Percentiles rank a stretch among this genome's conserved stretches.
Conservation (phyloP, 2,113 vertebrate species). For the Paratilapia polleni region DNA sequence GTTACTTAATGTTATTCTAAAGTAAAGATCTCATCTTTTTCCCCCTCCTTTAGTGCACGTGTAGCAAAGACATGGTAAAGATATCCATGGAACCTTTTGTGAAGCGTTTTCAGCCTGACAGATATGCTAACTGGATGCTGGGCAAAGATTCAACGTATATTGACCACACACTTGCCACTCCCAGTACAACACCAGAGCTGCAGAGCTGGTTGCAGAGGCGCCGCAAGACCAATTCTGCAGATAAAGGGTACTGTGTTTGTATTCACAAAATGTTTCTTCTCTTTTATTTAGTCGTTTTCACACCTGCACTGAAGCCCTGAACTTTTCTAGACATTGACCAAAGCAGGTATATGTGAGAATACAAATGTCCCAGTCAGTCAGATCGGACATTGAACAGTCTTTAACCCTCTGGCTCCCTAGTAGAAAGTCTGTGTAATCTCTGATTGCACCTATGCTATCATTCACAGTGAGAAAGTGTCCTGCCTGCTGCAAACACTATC, state of each 20-base stretch:
- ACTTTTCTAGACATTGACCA: neutral
- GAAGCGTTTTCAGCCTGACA: slow-evolving; percentile 94
- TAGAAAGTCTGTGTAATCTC: neutral
- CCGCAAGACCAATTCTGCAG: slow-evolving; percentile 75
- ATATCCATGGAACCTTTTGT: slow-evolving; percentile 99
- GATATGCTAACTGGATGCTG: slow-evolving; percentile 92
- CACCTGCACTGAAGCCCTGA: neutral
- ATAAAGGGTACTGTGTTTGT: slow-evolving; percentile 78
- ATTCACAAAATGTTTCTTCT: neutral
- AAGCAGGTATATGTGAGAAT: neutral
- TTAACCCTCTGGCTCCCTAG: neutral
- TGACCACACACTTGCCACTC: slow-evolving; percentile 92
- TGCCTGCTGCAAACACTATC: neutral
- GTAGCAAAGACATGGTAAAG: slow-evolving; percentile 96
- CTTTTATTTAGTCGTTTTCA: neutral
- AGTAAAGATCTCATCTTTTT: neutral
- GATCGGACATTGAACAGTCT: neutral
- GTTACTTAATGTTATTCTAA: neutral
- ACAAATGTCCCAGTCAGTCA: too few relatives aligned
- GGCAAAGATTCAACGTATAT: slow-evolving; percentile 90
- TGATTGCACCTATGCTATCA: neutral
- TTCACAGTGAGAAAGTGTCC: neutral
- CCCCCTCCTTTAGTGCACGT: slow-evolving; percentile 86
- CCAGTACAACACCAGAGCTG: slow-evolving; percentile 90
- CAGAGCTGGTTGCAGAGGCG: slow-evolving; percentile 88